Conservation (phyloP, 2,888 invertebrate species). For the Stegophylla sp. region DNA sequence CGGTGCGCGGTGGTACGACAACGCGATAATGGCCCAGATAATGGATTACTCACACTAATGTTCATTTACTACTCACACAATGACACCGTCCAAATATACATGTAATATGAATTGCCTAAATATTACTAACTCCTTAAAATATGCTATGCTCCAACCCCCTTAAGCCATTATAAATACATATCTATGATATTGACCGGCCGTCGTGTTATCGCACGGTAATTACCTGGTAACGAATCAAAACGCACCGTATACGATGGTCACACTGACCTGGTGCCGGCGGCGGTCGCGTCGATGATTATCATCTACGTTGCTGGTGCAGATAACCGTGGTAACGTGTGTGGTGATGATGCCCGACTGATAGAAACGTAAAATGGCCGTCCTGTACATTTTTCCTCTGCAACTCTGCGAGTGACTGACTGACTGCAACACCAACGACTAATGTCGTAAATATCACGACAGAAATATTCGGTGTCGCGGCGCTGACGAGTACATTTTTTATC, state of each 20-base stretch:
- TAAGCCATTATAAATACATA: not conserved
- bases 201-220: too few species aligned
- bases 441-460: not conserved
- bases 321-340: not conserved
- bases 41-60: not conserved
- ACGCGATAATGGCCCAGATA: not conserved
- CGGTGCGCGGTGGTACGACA: too few species aligned
- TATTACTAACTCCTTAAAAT: not conserved
- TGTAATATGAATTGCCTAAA: not conserved
- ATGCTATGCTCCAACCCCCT: not conserved
- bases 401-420: too few species aligned
- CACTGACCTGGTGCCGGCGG: not conserved
- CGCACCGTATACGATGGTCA: not conserved
- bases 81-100: not conserved
- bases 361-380: conserved; percentile 25
- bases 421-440: not conserved
- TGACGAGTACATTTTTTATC: not conserved
- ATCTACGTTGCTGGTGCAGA: not conserved
- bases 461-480: not conserved
- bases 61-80: not conserved
- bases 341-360: not conserved
- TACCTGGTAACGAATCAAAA: too few species aligned
- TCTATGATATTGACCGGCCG: too few species aligned
- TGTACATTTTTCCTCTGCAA: not conserved
- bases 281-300: not conserved